Conservation (phyloP, 2,797 vertebrate genomes). For the Cossypha dichroa region DNA sequence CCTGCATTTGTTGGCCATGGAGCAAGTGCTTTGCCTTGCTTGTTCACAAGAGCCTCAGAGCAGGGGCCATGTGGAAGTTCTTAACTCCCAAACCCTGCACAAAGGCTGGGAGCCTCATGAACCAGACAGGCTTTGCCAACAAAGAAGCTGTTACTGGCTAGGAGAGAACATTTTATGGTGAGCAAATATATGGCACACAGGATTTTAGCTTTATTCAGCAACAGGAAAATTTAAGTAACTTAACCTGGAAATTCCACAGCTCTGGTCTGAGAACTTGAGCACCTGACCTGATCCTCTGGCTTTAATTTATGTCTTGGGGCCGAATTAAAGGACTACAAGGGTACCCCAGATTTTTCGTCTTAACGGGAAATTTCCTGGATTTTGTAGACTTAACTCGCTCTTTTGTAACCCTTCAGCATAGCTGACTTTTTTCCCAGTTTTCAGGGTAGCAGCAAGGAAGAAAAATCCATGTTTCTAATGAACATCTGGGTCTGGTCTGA, state of each 20-base stretch:
- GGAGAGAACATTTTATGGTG: conserved; percentile 57
- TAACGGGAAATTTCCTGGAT: conserved; percentile 40
- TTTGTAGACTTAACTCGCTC: background rate
- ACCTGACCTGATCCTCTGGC: conserved; percentile 15
- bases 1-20: background rate
- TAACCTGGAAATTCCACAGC: conserved; percentile 51
- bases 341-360: background rate
- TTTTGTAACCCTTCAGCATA: background rate
- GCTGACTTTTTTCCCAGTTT: background rate
- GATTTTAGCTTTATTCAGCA: conserved; percentile 48
- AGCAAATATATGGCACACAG: conserved; percentile 54
- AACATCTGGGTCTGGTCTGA: conserved; percentile 39
- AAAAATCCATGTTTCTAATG: background rate
- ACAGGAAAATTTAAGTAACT: conserved; percentile 27
- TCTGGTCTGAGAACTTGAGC: background rate
- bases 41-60: conserved; percentile 43
- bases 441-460: conserved; percentile 20
- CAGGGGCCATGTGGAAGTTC: conserved; percentile 59
- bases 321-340: background rate
- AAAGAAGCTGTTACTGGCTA: conserved; percentile 63
- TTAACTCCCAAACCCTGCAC: conserved; percentile 33
- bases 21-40: conserved; percentile 12
- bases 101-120: conserved; percentile 60
- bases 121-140: conserved; percentile 37
- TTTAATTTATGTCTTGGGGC: background rate